These are phyloP conservation scores for Phengaris alcon DNA, from an alignment of 2,888 invertebrate genomes.

Conservation along the genomic window DNA sequence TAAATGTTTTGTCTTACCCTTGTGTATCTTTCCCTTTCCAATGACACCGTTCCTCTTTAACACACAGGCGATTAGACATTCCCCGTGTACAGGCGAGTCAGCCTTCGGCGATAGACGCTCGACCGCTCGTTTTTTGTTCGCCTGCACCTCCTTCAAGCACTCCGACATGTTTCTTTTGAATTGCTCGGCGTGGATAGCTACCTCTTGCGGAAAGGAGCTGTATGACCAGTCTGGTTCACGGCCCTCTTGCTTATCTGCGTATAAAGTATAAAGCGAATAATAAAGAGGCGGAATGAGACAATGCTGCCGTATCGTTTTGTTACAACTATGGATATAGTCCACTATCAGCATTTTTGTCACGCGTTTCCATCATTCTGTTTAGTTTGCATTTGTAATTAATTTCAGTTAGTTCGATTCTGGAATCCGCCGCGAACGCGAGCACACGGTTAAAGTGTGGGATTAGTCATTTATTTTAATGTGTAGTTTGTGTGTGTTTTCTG, in stretches of 20 bases:
- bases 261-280: background rate
- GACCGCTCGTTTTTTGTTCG: conserved; percentile 52
- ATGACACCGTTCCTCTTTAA: conserved; percentile 67
- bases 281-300: background rate
- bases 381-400: too few relatives aligned
- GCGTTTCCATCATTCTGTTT: too few relatives aligned
- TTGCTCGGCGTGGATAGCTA: conserved; percentile 52
- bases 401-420: too few relatives aligned
- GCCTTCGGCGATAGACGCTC: conserved; percentile 60
- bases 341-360: too few relatives aligned
- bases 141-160: conserved; percentile 66
- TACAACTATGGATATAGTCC: too few relatives aligned
- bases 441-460: too few relatives aligned
- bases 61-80: conserved; percentile 70
- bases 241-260: conserved; percentile 33
- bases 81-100: conserved; percentile 66
- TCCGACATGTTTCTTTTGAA: conserved; percentile 70
- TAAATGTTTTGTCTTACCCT: conserved; percentile 50
- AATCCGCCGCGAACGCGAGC: too few relatives aligned
- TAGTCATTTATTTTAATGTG: too few relatives aligned
- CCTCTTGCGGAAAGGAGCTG: conserved; percentile 55
- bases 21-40: conserved; percentile 59
- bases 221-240: conserved; percentile 78
- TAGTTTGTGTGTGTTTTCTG: too few relatives aligned
- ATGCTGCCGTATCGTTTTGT: too few relatives aligned